A percentile compares a stretch with the other conserved stretches of the same genome.
Conservation (phyloP, 1,140 invertebrate genomes). For the Drosophila guanche region DNA sequence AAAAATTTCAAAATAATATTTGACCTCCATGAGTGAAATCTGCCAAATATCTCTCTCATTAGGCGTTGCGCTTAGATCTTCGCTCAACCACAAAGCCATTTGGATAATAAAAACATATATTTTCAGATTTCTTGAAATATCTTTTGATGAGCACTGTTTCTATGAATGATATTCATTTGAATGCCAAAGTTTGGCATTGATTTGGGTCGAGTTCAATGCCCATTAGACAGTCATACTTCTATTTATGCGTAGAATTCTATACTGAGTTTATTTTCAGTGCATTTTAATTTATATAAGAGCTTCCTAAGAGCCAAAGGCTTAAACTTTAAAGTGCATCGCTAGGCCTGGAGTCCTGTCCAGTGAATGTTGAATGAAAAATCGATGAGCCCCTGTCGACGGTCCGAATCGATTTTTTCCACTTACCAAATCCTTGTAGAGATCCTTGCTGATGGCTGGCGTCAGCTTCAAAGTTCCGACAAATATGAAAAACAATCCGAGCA, state of each 20-base stretch:
- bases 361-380: slow-evolving; percentile 41
- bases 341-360: neutral
- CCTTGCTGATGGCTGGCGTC: slow-evolving; percentile 95
- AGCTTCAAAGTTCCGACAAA: slow-evolving; percentile 97
- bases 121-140: slow-evolving; percentile 38
- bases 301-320: neutral
- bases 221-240: slow-evolving; percentile 45
- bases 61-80: neutral
- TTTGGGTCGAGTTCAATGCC: slow-evolving; percentile 73
- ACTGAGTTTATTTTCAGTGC: neutral
- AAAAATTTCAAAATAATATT: no score
- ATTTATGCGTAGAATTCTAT: slow-evolving; percentile 7
- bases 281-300: slow-evolving; percentile 28
- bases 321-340: slow-evolving; percentile 5
- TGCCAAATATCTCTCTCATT: no score
- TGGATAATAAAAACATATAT: slow-evolving; percentile 35
- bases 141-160: slow-evolving; percentile 58
- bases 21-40: no score
- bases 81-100: neutral
- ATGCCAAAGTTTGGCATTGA: slow-evolving; percentile 69
- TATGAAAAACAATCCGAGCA: slow-evolving; percentile 97
- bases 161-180: slow-evolving; percentile 41
- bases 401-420: slow-evolving; percentile 82
- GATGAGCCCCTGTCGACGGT: slow-evolving; percentile 13
- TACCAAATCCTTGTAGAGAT: slow-evolving; percentile 98